A percentile compares a stretch with the other conserved stretches of the same genome.
Evolutionary conservation across 2,113 vertebrate genomes (phyloP).

Genomic region (Thinocorus orbignyianus): DNA sequence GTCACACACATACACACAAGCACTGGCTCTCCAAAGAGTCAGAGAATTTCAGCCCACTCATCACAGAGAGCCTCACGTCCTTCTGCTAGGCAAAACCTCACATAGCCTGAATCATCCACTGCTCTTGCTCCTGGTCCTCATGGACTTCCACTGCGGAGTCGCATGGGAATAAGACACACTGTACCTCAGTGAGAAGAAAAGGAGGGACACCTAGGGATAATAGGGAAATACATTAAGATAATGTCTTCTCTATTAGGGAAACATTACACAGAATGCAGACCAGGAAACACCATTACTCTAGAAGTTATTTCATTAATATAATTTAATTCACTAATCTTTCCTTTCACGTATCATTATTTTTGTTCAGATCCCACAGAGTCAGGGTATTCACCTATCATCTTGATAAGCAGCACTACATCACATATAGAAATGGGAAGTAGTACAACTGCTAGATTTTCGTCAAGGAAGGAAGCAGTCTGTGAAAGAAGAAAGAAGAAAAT

Average conservation of each 20-base stretch:
- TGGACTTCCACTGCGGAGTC: not conserved
- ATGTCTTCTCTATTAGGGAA: not conserved
- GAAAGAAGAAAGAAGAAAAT: not conserved
- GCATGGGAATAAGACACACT: not conserved
- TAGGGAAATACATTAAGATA: not conserved
- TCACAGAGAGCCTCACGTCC: not conserved
- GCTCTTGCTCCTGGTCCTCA: not conserved
- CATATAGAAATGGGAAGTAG: not conserved
- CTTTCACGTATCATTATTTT: not conserved
- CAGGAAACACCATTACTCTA: not conserved
- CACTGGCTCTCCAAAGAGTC: not conserved
- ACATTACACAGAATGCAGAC: not conserved
- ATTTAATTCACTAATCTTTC: not conserved
- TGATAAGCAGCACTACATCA: not conserved
- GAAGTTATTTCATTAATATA: not conserved
- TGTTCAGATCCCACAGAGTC: not conserved
- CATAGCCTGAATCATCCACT: rapidly evolving
- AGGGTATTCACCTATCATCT: not conserved
- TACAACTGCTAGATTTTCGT: not conserved
- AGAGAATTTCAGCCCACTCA: not conserved
- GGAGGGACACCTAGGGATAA: not conserved
- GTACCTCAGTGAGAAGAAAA: not conserved
- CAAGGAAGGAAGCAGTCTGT: not conserved
- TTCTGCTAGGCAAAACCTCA: not conserved
- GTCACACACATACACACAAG: not conserved